Evolutionary conservation across 2,797 vertebrate genomes (phyloP).

Genomic region (Enteromius thamalakanensis): DNA sequence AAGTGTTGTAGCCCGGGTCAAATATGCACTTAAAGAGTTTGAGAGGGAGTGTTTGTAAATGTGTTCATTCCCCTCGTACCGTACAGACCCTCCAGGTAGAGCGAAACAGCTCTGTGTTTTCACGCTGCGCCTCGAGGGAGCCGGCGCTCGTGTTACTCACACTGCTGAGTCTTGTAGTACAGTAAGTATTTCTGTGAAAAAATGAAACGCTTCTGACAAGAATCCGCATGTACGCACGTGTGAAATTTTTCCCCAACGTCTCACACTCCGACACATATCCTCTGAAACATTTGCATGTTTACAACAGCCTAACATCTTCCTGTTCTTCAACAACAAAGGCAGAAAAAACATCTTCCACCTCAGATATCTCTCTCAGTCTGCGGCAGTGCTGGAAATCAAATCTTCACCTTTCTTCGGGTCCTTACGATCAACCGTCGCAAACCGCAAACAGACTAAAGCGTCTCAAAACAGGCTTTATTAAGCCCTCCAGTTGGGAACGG

Average conservation of each 20-base stretch:
- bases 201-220: conserved; percentile 25
- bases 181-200: conserved; percentile 28
- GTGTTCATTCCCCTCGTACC: not conserved
- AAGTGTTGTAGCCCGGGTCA: conserved; percentile 44
- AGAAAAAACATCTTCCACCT: conserved; percentile 28
- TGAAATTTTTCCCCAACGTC: conserved; percentile 19
- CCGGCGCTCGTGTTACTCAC: conserved; percentile 7
- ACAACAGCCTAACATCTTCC: conserved; percentile 42
- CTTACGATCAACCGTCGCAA: conserved; percentile 8
- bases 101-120: not conserved
- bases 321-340: conserved; percentile 42
- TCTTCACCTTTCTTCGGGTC: conserved; percentile 53
- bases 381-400: conserved; percentile 50
- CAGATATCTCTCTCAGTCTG: conserved; percentile 23
- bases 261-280: conserved; percentile 10
- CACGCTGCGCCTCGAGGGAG: conserved; percentile 20
- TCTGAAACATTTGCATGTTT: conserved; percentile 42
- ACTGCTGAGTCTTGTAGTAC: conserved; percentile 41
- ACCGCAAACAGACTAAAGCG: conserved; percentile 43
- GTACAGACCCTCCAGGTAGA: conserved; percentile 27
- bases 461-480: conserved; percentile 54
- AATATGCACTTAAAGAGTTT: conserved; percentile 50
- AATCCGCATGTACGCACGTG: not conserved
- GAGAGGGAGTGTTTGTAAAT: conserved; percentile 41
- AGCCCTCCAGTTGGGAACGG: conserved; percentile 54